A percentile compares a stretch with the other conserved stretches of the same genome.
These are phyloP conservation scores for Eurystomus gularis DNA, from an alignment of 2,113 vertebrate species.

Conservation along the genomic window DNA sequence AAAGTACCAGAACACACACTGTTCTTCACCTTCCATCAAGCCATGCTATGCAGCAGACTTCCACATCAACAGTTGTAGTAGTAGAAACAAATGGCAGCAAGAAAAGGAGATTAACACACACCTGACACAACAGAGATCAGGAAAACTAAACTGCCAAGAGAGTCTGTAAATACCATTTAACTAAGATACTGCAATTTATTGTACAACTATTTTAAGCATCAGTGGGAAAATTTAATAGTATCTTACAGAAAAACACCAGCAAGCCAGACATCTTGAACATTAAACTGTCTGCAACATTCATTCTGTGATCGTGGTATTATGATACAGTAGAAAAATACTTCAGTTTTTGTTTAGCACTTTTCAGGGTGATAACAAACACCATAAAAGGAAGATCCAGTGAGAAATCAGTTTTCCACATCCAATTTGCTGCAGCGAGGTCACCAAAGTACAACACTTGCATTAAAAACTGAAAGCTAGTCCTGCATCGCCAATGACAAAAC, in stretches of 20 bases:
- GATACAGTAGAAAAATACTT: background rate
- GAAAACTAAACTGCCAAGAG: background rate
- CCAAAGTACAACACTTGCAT: background rate
- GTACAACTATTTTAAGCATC: background rate
- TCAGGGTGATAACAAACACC: background rate
- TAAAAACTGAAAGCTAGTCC: conserved; percentile 3
- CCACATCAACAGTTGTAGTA: background rate
- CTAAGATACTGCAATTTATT: background rate
- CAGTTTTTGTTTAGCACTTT: background rate
- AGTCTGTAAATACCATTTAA: background rate
- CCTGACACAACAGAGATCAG: background rate
- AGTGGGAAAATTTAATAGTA: background rate
- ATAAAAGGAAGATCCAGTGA: conserved; percentile 4
- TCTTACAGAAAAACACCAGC: conserved; percentile 11
- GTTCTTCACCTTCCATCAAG: background rate
- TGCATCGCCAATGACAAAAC: background rate
- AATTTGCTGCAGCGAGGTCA: conserved; percentile 8
- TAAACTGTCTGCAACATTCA: background rate
- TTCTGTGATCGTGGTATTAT: background rate
- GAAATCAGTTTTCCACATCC: background rate
- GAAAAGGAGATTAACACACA: background rate
- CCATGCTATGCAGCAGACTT: background rate
- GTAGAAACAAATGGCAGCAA: background rate
- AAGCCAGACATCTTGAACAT: conserved; percentile 12
- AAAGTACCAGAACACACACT: background rate